These are phyloP conservation scores for Eolophus roseicapilla DNA, from an alignment of 2,113 vertebrate genomes.

Conservation along the genomic window DNA sequence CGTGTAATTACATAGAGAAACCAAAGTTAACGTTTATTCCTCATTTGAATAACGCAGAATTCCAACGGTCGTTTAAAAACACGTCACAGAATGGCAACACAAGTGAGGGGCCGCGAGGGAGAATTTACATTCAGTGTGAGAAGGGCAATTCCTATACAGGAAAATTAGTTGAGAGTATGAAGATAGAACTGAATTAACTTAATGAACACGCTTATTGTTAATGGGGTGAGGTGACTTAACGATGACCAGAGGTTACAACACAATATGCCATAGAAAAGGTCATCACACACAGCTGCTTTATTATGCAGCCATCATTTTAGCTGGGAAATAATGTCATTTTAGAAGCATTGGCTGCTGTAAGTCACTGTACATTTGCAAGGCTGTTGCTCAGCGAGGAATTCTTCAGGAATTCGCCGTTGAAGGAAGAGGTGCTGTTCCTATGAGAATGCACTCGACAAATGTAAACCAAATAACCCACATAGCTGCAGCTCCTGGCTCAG, in stretches of 20 bases:
- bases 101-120: rapidly evolving
- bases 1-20: neutral
- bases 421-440: neutral
- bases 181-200: neutral
- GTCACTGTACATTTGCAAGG: neutral
- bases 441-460: neutral
- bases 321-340: neutral
- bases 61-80: neutral
- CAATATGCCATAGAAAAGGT: rapidly evolving
- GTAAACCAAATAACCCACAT: neutral
- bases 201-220: rapidly evolving
- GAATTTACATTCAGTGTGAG: no score
- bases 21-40: neutral
- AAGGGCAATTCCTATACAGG: neutral
- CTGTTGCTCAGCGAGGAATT: neutral
- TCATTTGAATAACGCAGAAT: no score
- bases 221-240: neutral
- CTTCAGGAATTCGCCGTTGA: neutral
- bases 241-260: rapidly evolving
- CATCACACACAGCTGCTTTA: rapidly evolving
- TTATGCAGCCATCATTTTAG: rapidly evolving
- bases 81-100: no score
- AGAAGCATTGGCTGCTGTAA: neutral
- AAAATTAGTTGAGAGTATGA: rapidly evolving
- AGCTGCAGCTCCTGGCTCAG: neutral